Conservation (phyloP, 2,797 vertebrate species). For the Choloepus didactylus region DNA sequence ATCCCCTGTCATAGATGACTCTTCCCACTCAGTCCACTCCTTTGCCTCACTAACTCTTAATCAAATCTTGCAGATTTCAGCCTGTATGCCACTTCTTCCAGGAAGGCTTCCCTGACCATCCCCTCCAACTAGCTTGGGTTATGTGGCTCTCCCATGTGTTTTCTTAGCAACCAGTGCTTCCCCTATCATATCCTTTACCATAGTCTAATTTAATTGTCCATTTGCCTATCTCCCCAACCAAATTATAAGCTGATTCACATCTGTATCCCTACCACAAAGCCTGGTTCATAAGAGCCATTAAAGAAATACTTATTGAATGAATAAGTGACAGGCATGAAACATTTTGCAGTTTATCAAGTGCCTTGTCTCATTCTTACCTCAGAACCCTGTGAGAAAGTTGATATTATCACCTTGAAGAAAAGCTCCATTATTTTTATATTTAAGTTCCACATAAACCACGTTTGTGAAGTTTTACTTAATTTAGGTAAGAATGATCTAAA, state of each 20-base stretch:
- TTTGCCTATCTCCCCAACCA: conserved; percentile 19
- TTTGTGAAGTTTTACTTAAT: conserved; percentile 57
- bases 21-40: neutral
- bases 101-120: neutral
- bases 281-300: conserved; percentile 18
- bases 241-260: conserved; percentile 27
- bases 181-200: neutral
- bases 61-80: neutral
- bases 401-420: conserved; percentile 45
- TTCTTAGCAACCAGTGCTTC: neutral
- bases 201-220: neutral
- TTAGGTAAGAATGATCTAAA: conserved; percentile 44
- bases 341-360: conserved; percentile 24
- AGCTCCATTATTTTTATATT: conserved; percentile 52
- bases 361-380: conserved; percentile 40
- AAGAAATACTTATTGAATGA: neutral
- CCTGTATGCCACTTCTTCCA: conserved; percentile 44
- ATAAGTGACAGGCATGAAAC: neutral
- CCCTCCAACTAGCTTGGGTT: neutral
- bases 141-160: neutral
- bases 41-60: neutral
- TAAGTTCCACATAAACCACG: conserved; percentile 37
- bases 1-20: neutral
- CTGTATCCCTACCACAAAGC: neutral
- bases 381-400: conserved; percentile 22